Evolutionary conservation across 2,797 vertebrate species (phyloP), one percentile per base, ranked within the genome.

Genomic region (Syngnathus rostellatus): DNA sequence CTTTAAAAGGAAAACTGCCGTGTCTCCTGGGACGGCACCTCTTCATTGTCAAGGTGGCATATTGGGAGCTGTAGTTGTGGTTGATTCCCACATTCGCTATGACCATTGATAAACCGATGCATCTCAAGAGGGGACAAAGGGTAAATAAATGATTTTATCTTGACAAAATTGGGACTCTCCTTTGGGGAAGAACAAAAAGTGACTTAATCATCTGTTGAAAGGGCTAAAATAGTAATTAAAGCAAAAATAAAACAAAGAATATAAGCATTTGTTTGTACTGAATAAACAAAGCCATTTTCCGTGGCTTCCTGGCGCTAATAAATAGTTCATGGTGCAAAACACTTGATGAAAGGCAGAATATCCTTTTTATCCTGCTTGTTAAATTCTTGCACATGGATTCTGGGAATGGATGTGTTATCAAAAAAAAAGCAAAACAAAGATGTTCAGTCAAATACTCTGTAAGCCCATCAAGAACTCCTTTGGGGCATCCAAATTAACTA

Each of bases 51-150:
- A 65, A 61, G 68, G 66, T 59, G 45, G 68, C 63, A 70, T 76
- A 79, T 71, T 80, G 79, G 65, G 70, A 85, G 75, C 72, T 38
- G 62, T 23, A 3, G 39, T 19, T 70, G 63, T 16, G 17, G 45
- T 48, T 64, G 68, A 72, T 82, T 89, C 85, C 74, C 85, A 88
- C 78, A 81, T 79, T 76, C 64, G 37, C 66, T 68, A 71, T 65
- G 70, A 66, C 53, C 64, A 62, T 17, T 3, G 31, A 73, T 58
- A 31, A 57, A 65, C 48, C 48, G 54, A 46, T n/a, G 46, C 71
- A 72, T 64, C 64, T 59, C 23, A 57, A 38, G 1, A 71, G 63
- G 43, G 76, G 77, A 76, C 78, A 79, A 77, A 85, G 72, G 60
- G 25, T 48, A 58, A 45, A 66, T 21, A 38, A 65, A 64, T 53